These are phyloP conservation scores for Clarias gariepinus DNA, from an alignment of 2,113 vertebrate genomes.

Conservation along the genomic window DNA sequence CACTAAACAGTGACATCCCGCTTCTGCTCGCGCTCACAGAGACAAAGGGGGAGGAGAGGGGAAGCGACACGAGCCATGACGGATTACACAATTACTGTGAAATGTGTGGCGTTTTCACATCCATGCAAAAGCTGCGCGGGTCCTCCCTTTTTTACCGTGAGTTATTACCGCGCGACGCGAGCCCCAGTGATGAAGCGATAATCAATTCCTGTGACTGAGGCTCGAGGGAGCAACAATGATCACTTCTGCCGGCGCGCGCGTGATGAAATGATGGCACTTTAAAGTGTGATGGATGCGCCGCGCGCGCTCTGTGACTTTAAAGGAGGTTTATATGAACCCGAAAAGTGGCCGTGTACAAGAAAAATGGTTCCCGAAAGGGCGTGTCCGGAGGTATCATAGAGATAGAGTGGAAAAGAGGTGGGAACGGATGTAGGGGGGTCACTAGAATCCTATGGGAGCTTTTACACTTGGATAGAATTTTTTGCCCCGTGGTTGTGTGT, in stretches of 20 bases:
- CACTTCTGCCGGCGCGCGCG: constrained; percentile 60
- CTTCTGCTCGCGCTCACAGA: constrained; percentile 58
- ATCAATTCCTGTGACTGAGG: constrained; percentile 72
- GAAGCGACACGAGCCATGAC: constrained; percentile 69
- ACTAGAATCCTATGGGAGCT: neutral
- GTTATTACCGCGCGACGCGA: constrained; percentile 72
- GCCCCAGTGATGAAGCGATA: constrained; percentile 68
- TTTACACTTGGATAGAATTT: neutral
- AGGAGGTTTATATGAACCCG: constrained; percentile 66
- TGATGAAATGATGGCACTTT: constrained; percentile 57
- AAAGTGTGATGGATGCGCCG: constrained; percentile 63
- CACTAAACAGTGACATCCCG: constrained; percentile 58
- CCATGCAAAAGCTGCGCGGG: constrained; percentile 72
- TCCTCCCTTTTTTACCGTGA: constrained; percentile 62
- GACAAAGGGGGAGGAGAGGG: constrained; percentile 59
- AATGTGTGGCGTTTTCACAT: constrained; percentile 73
- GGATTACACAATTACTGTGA: constrained; percentile 75
- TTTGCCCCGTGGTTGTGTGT: neutral
- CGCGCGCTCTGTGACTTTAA: constrained; percentile 64
- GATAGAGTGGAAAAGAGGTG: neutral
- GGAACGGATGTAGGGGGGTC: neutral
- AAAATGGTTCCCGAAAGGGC: neutral
- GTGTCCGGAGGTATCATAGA: neutral
- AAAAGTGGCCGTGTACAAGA: constrained; percentile 21
- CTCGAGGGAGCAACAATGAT: constrained; percentile 61